phyloP scores from a whole-genome alignment of 2,113 vertebrate genomes.

The Gambusia holbrooki region DNA sequence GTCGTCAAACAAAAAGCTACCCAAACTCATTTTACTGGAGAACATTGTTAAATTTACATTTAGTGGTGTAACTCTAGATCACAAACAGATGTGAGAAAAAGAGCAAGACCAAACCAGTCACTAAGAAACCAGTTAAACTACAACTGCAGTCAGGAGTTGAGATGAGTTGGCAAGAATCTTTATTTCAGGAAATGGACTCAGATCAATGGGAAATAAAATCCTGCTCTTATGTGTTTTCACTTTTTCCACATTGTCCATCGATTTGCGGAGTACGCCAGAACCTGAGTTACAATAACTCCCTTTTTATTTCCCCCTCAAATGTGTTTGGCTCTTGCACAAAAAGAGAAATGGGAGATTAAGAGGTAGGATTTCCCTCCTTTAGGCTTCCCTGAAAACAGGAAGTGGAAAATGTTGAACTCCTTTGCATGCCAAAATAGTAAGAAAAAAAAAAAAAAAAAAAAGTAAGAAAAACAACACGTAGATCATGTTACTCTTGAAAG shows the following conservation, averaged over 20 bases:
- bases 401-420: conserved; percentile 48
- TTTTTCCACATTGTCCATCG: too few species aligned
- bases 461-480: background rate
- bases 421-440: conserved; percentile 10
- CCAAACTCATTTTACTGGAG: background rate
- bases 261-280: too few species aligned
- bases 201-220: too few species aligned
- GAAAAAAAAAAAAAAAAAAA: conserved; percentile 24
- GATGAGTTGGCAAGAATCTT: background rate
- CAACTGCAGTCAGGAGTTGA: background rate
- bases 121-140: background rate
- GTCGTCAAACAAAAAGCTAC: too few species aligned
- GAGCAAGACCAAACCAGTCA: background rate
- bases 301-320: conserved; percentile 1
- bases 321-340: conserved; percentile 4
- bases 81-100: background rate
- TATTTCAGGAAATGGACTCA: background rate
- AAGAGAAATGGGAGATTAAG: background rate
- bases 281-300: background rate
- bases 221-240: too few species aligned
- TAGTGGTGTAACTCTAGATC: background rate
- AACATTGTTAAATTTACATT: too few species aligned
- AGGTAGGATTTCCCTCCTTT: conserved; percentile 21
- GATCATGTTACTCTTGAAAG: conserved; percentile 10
- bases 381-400: conserved; percentile 61